Evolutionary conservation across 2,113 vertebrate genomes (phyloP).

Genomic region (Trinectes maculatus): DNA sequence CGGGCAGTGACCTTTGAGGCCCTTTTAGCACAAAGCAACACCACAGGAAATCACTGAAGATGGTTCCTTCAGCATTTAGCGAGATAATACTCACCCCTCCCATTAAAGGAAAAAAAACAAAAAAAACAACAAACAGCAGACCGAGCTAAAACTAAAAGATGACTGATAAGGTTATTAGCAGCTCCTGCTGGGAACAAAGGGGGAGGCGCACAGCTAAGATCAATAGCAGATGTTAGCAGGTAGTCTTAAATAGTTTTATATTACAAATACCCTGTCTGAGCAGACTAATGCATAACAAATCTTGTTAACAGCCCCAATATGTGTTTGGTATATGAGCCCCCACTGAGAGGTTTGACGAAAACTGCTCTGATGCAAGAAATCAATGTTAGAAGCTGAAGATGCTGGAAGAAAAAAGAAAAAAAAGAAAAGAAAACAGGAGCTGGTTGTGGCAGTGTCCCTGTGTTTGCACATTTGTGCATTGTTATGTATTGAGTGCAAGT

Average conservation of each 20-base stretch:
- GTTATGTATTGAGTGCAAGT: neutral
- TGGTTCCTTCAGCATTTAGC: constrained; percentile 81
- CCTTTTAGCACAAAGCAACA: constrained; percentile 82
- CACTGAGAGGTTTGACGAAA: constrained; percentile 25
- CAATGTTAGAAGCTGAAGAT: neutral
- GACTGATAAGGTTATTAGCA: constrained; percentile 87
- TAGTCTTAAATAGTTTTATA: constrained; percentile 79
- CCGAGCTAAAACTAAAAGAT: constrained; percentile 88
- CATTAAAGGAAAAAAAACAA: constrained; percentile 40
- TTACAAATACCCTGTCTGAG: constrained; percentile 78
- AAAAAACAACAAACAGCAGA: constrained; percentile 84
- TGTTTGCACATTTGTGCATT: constrained; percentile 19
- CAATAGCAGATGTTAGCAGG: constrained; percentile 83
- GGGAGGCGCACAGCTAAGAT: constrained; percentile 82
- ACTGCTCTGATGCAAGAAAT: neutral
- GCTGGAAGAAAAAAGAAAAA: constrained; percentile 9
- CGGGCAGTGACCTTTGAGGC: constrained; percentile 83
- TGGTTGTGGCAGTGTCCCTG: neutral
- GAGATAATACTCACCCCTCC: constrained; percentile 74
- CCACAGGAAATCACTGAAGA: constrained; percentile 87
- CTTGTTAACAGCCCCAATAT: constrained; percentile 55
- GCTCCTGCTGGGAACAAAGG: constrained; percentile 84
- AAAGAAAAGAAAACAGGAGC: neutral
- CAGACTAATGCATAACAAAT: constrained; percentile 76
- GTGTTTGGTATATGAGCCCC: constrained; percentile 23